Evolutionary conservation across 2,113 vertebrate species (phyloP).

Genomic region (Alethe diademata): DNA sequence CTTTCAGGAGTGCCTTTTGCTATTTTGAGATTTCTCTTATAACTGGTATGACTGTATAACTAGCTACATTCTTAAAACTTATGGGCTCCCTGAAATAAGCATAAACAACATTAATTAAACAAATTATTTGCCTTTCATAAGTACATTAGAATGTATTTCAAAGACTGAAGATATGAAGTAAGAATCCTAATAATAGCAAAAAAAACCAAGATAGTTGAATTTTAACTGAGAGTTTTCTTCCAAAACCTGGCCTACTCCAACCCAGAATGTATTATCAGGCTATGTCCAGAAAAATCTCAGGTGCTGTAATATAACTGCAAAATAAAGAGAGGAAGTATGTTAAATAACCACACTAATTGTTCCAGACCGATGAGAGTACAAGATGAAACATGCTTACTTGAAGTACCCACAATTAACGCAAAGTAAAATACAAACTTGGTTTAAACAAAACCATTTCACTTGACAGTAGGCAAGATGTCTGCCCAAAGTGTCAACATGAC

Average conservation of each 20-base stretch:
- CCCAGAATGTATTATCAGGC: background rate
- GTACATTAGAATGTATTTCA: background rate
- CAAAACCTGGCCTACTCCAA: background rate
- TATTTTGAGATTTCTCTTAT: background rate
- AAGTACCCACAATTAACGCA: background rate
- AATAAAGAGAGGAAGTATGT: background rate
- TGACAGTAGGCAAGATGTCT: background rate
- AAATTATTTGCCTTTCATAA: background rate
- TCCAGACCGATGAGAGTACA: background rate
- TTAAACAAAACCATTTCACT: background rate
- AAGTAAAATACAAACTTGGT: background rate
- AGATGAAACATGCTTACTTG: background rate
- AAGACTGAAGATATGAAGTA: background rate
- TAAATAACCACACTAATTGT: background rate
- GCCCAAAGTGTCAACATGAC: background rate
- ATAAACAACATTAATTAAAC: background rate
- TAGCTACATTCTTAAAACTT: background rate
- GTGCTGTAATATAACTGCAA: background rate
- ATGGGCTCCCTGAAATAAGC: background rate
- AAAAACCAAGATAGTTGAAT: background rate
- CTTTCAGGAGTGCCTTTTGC: background rate
- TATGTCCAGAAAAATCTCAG: background rate
- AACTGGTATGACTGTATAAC: background rate
- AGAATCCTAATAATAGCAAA: background rate
- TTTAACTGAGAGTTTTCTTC: background rate